Evolutionary conservation across 2,797 vertebrate genomes (phyloP).

Genomic region (Champsocephalus gunnari): DNA sequence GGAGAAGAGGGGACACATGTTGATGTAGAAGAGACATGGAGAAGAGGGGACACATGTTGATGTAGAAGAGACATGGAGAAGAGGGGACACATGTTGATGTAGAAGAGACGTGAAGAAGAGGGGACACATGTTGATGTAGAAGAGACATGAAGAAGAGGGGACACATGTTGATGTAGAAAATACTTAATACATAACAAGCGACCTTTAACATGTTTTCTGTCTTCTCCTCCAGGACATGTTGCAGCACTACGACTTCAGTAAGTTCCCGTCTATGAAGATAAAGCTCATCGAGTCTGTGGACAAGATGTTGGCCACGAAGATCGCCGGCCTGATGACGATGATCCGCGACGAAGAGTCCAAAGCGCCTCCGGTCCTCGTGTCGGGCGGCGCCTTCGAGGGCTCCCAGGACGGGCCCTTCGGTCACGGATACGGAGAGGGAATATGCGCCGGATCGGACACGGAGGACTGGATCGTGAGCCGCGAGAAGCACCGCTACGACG

Average conservation of each 20-base stretch:
- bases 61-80: no score
- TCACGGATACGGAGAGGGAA: slow-evolving; percentile 95
- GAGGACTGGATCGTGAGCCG: slow-evolving; percentile 96
- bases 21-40: no score
- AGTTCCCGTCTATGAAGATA: slow-evolving; percentile 94
- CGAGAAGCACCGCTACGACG: slow-evolving; percentile 96
- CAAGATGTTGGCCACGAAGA: slow-evolving; percentile 94
- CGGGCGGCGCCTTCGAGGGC: slow-evolving; percentile 94
- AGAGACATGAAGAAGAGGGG: no score
- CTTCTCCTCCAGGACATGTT: slow-evolving; percentile 88
- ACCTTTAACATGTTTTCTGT: neutral
- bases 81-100: no score
- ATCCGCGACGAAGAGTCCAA: slow-evolving; percentile 93
- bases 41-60: no score
- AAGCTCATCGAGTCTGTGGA: slow-evolving; percentile 96
- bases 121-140: no score
- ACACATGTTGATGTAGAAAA: no score
- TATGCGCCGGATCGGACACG: slow-evolving; percentile 91
- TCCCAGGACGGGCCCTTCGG: slow-evolving; percentile 94
- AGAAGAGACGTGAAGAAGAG: no score
- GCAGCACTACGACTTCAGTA: slow-evolving; percentile 95
- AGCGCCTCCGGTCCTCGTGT: slow-evolving; percentile 88
- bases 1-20: no score
- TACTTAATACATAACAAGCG: no score
- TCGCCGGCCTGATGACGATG: slow-evolving; percentile 91